These are phyloP conservation scores for Salmo trutta DNA, from an alignment of 2,797 vertebrate genomes.

Conservation along the genomic window DNA sequence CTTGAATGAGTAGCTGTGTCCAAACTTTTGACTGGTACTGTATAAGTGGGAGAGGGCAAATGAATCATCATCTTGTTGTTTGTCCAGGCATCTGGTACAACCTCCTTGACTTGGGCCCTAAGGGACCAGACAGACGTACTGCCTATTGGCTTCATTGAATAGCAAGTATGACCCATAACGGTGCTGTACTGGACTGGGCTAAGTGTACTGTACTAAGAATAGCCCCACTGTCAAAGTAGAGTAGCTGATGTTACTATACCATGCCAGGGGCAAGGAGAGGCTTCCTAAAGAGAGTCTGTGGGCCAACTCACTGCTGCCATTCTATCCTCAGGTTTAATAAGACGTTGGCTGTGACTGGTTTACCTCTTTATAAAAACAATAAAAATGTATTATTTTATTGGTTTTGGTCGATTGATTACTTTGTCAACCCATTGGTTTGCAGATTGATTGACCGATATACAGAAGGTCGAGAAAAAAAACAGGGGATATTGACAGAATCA, in stretches of 20 bases:
- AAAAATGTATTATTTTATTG: not conserved
- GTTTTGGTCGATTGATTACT: not conserved
- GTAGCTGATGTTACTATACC: slow-evolving; percentile 8
- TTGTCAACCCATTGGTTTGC: not conserved
- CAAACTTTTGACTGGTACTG: no score
- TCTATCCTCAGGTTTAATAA: not conserved
- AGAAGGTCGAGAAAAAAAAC: no score
- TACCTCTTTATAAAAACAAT: not conserved
- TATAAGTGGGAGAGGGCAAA: not conserved
- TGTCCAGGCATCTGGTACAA: slow-evolving; percentile 6
- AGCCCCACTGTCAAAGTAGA: slow-evolving; percentile 27
- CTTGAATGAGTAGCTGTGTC: no score
- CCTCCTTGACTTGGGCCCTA: slow-evolving; percentile 40
- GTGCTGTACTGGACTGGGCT: slow-evolving; percentile 40
- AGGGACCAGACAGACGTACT: slow-evolving; percentile 48
- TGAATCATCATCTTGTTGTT: slow-evolving; percentile 35
- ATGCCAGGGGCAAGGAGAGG: not conserved
- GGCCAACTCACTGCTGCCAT: not conserved
- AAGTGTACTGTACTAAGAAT: slow-evolving; percentile 45
- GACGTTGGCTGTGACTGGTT: slow-evolving; percentile 6
- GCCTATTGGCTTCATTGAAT: slow-evolving; percentile 34
- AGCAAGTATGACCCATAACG: slow-evolving; percentile 21
- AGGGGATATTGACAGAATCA: not conserved
- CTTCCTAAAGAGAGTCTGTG: not conserved
- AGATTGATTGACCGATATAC: not conserved